Evolutionary conservation across 2,113 vertebrate genomes (phyloP).

Genomic region (Clarias gariepinus): DNA sequence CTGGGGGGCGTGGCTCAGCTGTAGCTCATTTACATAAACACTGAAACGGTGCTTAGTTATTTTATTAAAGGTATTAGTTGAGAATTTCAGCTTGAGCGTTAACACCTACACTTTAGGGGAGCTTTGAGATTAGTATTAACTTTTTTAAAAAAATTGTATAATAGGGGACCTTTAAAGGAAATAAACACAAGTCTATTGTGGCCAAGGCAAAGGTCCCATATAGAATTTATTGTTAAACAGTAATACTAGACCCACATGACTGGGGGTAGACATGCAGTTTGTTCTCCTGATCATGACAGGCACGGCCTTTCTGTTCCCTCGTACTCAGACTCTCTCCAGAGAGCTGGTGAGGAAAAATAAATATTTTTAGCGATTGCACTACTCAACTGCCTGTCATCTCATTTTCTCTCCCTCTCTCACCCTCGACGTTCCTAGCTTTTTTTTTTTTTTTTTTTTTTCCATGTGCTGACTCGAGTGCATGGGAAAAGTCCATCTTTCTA

Average conservation of each 20-base stretch:
- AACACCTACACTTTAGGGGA: no score
- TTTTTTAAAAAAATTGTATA: no score
- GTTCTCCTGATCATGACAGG: neutral
- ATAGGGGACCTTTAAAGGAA: neutral
- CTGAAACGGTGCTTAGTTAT: no score
- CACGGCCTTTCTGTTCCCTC: conserved; percentile 27
- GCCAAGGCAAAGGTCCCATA: no score
- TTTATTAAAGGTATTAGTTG: no score
- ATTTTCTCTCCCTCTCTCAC: conserved; percentile 22
- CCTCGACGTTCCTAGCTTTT: conserved; percentile 15
- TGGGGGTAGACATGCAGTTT: neutral
- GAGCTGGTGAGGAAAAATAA: conserved; percentile 71
- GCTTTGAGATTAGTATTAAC: no score
- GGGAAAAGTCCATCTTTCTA: conserved; percentile 69
- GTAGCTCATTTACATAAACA: no score
- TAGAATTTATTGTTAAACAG: neutral
- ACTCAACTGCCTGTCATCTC: conserved; percentile 65
- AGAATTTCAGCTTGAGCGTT: no score
- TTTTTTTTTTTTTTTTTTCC: conserved; percentile 37
- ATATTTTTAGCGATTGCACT: conserved; percentile 74
- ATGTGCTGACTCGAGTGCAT: conserved; percentile 67
- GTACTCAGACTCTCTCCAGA: conserved; percentile 64
- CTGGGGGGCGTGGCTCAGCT: no score
- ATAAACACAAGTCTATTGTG: neutral
- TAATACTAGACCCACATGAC: no score